These are phyloP conservation scores for Drosophila niveifrons DNA, from an alignment of 2,888 invertebrate species.

Conservation along the genomic window DNA sequence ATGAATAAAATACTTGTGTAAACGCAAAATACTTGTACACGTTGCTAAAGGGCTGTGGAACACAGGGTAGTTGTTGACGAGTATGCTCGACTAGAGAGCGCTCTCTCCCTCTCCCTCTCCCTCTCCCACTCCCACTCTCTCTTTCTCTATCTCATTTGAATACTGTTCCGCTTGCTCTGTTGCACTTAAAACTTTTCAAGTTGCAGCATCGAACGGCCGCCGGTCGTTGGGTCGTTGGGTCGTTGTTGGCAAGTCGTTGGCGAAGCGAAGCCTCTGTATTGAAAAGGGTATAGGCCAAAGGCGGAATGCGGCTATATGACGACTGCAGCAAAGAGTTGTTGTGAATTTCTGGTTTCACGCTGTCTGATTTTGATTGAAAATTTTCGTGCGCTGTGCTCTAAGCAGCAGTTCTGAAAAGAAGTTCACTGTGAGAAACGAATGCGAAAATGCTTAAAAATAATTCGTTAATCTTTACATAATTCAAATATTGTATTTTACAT, in stretches of 20 bases:
- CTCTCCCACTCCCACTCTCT: too few relatives aligned
- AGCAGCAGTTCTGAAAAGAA: conserved; percentile 33
- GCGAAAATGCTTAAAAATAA: too few relatives aligned
- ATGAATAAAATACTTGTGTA: too few relatives aligned
- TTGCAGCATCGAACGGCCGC: conserved; percentile 28
- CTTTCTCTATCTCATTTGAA: not conserved
- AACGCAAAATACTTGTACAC: too few relatives aligned
- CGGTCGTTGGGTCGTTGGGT: not conserved
- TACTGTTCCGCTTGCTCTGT: conserved; percentile 5
- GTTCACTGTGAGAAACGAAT: not conserved
- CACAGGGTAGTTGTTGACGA: too few relatives aligned
- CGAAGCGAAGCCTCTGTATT: not conserved
- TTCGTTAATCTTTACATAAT: too few relatives aligned
- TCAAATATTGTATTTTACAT: too few relatives aligned
- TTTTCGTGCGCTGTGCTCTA: conserved; percentile 58
- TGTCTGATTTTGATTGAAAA: conserved; percentile 80
- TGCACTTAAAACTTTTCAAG: conserved; percentile 51
- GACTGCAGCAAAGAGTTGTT: conserved; percentile 69
- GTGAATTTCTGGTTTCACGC: conserved; percentile 76
- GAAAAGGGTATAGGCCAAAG: conserved; percentile 16
- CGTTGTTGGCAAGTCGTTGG: not conserved
- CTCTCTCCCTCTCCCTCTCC: too few relatives aligned
- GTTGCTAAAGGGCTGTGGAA: too few relatives aligned
- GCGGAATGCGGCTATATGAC: conserved; percentile 27
- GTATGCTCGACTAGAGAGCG: too few relatives aligned